phyloP scores from a whole-genome alignment of 2,113 vertebrate species.

The Protobothrops mucrosquamatus region DNA sequence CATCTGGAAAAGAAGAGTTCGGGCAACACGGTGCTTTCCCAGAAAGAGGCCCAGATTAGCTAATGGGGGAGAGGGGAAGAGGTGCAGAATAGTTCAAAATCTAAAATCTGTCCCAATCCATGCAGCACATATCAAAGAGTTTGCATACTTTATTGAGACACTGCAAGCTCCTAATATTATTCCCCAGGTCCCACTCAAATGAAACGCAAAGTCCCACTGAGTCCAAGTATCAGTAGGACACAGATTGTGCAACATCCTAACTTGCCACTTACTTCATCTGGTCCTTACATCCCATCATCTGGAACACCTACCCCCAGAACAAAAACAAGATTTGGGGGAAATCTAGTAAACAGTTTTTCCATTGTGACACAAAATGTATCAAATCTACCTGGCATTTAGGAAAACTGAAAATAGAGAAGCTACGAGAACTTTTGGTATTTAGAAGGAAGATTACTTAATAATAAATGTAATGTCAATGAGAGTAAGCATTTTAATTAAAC shows the following conservation, averaged over 20 bases:
- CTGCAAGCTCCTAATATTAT: not conserved
- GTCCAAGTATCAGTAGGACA: not conserved
- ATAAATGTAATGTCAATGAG: not conserved
- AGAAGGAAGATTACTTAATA: not conserved
- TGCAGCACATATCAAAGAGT: not conserved
- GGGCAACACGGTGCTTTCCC: not conserved
- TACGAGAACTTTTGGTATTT: not conserved
- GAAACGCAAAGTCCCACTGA: not conserved
- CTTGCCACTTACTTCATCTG: not conserved
- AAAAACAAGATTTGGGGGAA: not conserved
- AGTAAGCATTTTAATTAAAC: not conserved
- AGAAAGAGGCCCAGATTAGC: not conserved
- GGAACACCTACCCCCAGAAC: not conserved
- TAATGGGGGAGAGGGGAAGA: not conserved
- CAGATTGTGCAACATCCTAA: not conserved
- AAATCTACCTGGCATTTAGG: not conserved
- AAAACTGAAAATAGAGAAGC: not conserved
- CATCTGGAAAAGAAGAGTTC: not conserved
- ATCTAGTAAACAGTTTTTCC: not conserved
- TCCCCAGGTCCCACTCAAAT: not conserved
- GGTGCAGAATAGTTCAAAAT: not conserved
- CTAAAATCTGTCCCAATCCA: not conserved
- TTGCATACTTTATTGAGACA: not conserved
- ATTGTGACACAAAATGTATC: not conserved
- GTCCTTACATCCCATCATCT: not conserved